Percentiles rank a stretch among this genome's conserved stretches.
These are phyloP conservation scores for Myanophis thanlyinensis DNA, from an alignment of 2,113 vertebrate genomes.

Conservation along the genomic window DNA sequence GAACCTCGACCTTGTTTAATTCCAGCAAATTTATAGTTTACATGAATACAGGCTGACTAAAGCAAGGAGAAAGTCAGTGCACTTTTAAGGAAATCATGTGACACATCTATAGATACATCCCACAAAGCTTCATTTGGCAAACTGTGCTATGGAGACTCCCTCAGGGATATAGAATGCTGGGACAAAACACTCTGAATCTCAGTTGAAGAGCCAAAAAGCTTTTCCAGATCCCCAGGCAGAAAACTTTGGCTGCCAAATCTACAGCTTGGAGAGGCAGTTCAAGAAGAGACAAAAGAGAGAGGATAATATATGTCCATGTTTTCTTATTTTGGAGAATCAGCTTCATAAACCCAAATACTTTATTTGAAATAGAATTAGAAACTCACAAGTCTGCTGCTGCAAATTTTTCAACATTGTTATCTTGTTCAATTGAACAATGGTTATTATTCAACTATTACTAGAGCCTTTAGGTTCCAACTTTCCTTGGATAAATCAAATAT, in stretches of 20 bases:
- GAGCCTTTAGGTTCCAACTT: constrained; percentile 20
- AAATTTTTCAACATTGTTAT: constrained; percentile 13
- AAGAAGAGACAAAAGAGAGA: not conserved
- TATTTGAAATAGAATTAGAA: constrained; percentile 23
- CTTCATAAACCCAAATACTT: not conserved
- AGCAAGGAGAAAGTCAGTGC: not conserved
- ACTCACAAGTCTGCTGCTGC: not conserved
- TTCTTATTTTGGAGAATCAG: constrained; percentile 24
- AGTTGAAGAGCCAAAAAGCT: not conserved
- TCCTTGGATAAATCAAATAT: not conserved
- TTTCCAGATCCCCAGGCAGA: constrained; percentile 26
- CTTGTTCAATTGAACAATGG: constrained; percentile 8
- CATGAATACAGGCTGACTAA: constrained; percentile 7
- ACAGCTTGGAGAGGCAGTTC: not conserved
- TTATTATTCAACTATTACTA: constrained; percentile 1
- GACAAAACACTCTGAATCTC: constrained; percentile 1
- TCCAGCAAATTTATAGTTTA: not conserved
- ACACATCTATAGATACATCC: not conserved
- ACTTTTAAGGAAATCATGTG: constrained; percentile 1
- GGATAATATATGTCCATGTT: not conserved
- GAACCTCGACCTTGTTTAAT: not conserved
- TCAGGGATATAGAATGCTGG: constrained; percentile 23
- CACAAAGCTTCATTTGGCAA: constrained; percentile 14
- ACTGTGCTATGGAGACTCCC: not conserved
- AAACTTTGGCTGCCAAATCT: constrained; percentile 14